Percentiles rank a stretch among this genome's conserved stretches.
These are phyloP conservation scores for Drosophila rubida DNA, from an alignment of 2,888 invertebrate genomes.

Conservation along the genomic window DNA sequence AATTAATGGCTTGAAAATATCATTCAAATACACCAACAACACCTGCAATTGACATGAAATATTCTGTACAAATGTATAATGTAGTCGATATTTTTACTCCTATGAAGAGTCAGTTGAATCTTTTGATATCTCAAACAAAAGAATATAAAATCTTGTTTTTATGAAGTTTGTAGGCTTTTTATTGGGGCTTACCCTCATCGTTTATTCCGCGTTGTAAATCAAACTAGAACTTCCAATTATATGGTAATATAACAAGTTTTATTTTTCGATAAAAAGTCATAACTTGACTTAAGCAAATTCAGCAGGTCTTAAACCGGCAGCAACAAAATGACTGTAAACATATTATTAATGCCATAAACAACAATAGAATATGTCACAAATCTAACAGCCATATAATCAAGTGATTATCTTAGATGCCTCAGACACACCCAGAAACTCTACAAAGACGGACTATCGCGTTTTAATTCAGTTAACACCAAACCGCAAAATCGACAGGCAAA, in stretches of 20 bases:
- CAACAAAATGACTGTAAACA: slow-evolving; percentile 26
- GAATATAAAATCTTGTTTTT: background rate
- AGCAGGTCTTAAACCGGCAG: slow-evolving; percentile 30
- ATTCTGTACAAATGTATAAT: background rate
- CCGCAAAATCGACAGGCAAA: slow-evolving; percentile 11
- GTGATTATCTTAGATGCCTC: slow-evolving; percentile 38
- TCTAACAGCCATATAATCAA: slow-evolving; percentile 49
- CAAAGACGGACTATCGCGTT: slow-evolving; percentile 33
- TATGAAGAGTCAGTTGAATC: background rate
- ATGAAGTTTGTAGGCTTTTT: background rate
- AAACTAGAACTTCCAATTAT: background rate
- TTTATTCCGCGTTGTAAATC: slow-evolving; percentile 8
- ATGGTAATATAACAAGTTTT: slow-evolving; percentile 9
- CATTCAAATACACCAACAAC: slow-evolving; percentile 5
- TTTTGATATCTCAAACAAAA: background rate
- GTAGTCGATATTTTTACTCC: background rate
- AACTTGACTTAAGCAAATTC: slow-evolving; percentile 6
- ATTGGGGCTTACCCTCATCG: background rate
- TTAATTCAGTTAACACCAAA: slow-evolving; percentile 45
- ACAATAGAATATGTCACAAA: slow-evolving; percentile 39
- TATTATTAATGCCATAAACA: slow-evolving; percentile 52
- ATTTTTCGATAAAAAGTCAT: background rate
- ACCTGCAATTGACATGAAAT: background rate
- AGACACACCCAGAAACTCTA: slow-evolving; percentile 29
- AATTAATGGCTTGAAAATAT: slow-evolving; percentile 10